These are phyloP conservation scores for Muntiacus reevesi DNA, from an alignment of 2,113 vertebrate genomes.

Conservation along the genomic window DNA sequence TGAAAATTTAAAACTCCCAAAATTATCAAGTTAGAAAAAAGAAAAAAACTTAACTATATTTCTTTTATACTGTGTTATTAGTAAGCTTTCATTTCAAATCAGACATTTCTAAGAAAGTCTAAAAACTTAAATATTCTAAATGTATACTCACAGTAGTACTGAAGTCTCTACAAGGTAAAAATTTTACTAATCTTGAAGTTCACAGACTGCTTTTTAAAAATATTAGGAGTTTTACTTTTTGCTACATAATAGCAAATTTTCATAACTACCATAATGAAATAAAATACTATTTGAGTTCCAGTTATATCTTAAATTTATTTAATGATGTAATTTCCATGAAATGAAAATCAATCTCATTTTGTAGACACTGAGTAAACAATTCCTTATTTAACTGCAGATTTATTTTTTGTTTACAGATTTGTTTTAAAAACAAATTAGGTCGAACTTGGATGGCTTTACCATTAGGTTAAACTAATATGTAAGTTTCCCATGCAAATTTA, in stretches of 20 bases:
- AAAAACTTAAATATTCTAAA: not conserved
- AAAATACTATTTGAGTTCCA: not conserved
- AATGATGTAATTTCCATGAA: slow-evolving; percentile 8
- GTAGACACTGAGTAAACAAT: not conserved
- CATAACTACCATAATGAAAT: not conserved
- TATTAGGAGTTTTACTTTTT: not conserved
- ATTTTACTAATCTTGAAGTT: not conserved
- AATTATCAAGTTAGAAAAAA: slow-evolving; percentile 16
- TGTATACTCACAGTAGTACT: not conserved
- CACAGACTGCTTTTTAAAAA: not conserved
- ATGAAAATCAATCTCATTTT: slow-evolving; percentile 2
- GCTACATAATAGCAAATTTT: not conserved
- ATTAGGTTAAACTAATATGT: slow-evolving; percentile 12
- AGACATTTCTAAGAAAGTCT: not conserved
- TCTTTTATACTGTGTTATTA: not conserved
- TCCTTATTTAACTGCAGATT: not conserved
- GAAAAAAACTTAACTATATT: not conserved
- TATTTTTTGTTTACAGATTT: not conserved
- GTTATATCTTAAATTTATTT: slow-evolving; percentile 30
- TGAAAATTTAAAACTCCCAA: slow-evolving; percentile 21
- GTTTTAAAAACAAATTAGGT: slow-evolving; percentile 19
- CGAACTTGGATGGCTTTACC: not conserved
- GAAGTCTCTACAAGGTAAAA: not conserved
- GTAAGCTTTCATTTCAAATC: not conserved
- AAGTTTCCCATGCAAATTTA: slow-evolving; percentile 9